Base-by-base conservation (phyloP, 2,113 vertebrate genomes). In the Parotia lawesii region DNA sequence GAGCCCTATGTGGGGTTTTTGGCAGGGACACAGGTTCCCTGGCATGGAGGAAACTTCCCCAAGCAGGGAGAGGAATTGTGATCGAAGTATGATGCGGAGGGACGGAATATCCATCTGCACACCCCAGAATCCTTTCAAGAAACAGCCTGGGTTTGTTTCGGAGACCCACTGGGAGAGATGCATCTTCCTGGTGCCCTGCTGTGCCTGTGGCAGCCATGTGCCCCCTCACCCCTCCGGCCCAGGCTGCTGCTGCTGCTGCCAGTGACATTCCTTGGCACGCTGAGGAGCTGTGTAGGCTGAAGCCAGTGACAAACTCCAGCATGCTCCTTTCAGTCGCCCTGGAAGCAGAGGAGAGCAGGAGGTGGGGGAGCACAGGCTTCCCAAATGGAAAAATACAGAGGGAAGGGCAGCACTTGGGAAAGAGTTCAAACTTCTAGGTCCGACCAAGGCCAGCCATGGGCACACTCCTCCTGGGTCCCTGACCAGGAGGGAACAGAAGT, bases 261-360 rank as follows among this genome's bases (percentile, higher is more conserved):
- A 96, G 42, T n/a, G 44, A 64, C 25, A 23, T 69, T 71, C 57
- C 50, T 44, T 85, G 89, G 94, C 93, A 73, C 5, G 78, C 21
- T n/a, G 11, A 16, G 70, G 90, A 93, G 90, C 92, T 93, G 92
- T 89, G 94, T 84, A 71, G 92, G 95, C 48, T 95, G 95, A 66
- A 95, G 77, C 40, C 20, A 17, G 64, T 38, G 89, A 81, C 70
- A 93, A 95, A 94, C 60, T 93, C 86, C n/a, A 53, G 65, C 1
- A 5, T 66, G 87, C 88, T 95, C 85, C 57, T 87, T 94, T 92
- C 94, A 93, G 86, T 90, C n/a, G 5, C 83, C 85, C 93, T 94
- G 88, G 82, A 93, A 94, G 88, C 58, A 65, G 48, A 61, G 58
- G 37, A 79, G 91, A 83, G 70, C 1, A 13, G 71, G 74, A 67